phyloP scores from a whole-genome alignment of 1,140 invertebrate genomes.

The Caenorhabditis inopinata region DNA sequence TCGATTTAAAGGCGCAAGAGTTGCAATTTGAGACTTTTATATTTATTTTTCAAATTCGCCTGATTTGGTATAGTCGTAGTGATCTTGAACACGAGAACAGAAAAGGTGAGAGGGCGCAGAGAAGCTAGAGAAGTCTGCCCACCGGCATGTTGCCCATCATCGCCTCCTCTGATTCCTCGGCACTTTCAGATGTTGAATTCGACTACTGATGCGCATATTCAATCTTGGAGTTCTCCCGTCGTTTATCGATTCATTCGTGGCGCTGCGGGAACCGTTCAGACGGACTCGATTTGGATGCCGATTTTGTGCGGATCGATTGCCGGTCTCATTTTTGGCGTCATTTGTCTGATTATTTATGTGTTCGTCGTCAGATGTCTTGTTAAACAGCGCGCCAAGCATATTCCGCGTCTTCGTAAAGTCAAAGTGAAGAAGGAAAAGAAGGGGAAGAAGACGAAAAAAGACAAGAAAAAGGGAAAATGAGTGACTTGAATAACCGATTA shows the following conservation, averaged over 20 bases:
- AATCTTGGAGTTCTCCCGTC: no score
- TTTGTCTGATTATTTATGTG: constrained; percentile 6
- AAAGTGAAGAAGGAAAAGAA: constrained; percentile 3
- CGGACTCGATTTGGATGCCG: not conserved
- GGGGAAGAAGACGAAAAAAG: not conserved
- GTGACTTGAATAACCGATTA: no score
- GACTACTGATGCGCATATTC: no score
- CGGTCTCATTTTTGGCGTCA: not conserved
- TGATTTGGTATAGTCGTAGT: no score
- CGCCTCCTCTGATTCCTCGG: not conserved
- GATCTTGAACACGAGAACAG: no score
- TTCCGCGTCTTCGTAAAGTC: not conserved
- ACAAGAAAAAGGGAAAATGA: not conserved
- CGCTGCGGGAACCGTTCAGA: not conserved
- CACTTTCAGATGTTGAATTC: not conserved
- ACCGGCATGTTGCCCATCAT: no score
- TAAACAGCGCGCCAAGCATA: not conserved
- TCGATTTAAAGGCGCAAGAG: no score
- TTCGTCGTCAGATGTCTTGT: not conserved
- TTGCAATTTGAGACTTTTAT: no score
- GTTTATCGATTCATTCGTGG: not conserved
- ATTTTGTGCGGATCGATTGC: not conserved
- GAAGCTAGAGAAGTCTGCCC: not conserved
- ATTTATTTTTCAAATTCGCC: no score
- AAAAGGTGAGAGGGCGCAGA: not conserved